phyloP scores from a whole-genome alignment of 2,797 vertebrate species.

The Eulemur albifrons region DNA sequence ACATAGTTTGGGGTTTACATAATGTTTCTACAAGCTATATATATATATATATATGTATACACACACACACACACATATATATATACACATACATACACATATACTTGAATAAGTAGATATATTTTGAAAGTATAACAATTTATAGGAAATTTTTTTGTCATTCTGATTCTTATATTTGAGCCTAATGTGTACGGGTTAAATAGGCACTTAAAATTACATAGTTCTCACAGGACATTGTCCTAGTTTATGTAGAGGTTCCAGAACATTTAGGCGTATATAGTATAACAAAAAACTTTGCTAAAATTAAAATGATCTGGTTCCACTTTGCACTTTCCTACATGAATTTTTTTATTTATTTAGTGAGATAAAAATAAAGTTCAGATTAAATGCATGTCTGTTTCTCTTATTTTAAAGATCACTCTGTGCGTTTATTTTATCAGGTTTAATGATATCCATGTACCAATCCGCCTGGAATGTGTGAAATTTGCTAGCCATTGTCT shows the following conservation, averaged over 20 bases:
- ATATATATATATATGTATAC: no score
- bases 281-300: background rate
- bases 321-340: constrained; percentile 7
- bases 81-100: no score
- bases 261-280: background rate
- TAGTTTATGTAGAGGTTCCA: background rate
- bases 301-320: background rate
- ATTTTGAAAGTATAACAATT: constrained; percentile 8
- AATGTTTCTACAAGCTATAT: background rate
- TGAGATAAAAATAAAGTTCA: constrained; percentile 27
- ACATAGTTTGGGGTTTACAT: background rate
- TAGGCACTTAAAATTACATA: background rate
- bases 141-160: background rate
- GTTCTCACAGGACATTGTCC: background rate
- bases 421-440: constrained; percentile 82
- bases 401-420: constrained; percentile 50
- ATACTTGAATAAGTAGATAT: background rate
- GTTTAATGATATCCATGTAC: constrained; percentile 99
- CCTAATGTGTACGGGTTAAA: background rate
- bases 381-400: background rate
- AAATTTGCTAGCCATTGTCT: constrained; percentile 99
- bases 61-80: no score
- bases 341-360: constrained; percentile 18
- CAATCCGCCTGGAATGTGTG: constrained; percentile 97
- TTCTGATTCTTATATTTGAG: background rate